A percentile compares a stretch with the other conserved stretches of the same genome.
Conservation (phyloP, 2,797 vertebrate genomes). For the Peromyscus attwateri region DNA sequence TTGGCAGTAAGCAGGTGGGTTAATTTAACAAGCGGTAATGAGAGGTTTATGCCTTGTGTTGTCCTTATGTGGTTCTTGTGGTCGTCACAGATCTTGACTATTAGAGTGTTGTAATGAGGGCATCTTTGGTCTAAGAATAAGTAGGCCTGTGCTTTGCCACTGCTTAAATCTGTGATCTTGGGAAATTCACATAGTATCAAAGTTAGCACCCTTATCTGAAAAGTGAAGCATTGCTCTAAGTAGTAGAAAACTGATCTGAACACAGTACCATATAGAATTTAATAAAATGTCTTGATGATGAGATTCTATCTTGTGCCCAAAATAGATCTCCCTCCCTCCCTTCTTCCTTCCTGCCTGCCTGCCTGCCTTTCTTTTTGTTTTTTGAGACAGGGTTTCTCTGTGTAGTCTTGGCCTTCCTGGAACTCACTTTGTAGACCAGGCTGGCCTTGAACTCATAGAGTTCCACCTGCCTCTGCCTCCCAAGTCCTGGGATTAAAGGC, state of each 20-base stretch:
- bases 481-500: too few species aligned
- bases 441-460: too few species aligned
- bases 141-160: background rate
- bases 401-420: too few species aligned
- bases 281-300: background rate
- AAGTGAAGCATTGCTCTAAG: background rate
- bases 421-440: too few species aligned
- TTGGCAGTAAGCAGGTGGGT: background rate
- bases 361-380: too few species aligned
- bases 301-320: background rate
- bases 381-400: too few species aligned
- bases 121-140: slow-evolving; percentile 5
- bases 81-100: background rate
- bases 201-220: background rate
- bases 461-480: too few species aligned
- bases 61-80: background rate
- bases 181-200: background rate
- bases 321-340: background rate
- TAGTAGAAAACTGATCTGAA: background rate
- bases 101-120: background rate
- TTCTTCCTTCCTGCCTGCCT: too few species aligned
- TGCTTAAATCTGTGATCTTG: background rate
- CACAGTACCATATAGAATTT: background rate
- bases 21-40: background rate
- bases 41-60: background rate